phyloP scores from a whole-genome alignment of 2,888 invertebrate species.

The Ophion costatus region DNA sequence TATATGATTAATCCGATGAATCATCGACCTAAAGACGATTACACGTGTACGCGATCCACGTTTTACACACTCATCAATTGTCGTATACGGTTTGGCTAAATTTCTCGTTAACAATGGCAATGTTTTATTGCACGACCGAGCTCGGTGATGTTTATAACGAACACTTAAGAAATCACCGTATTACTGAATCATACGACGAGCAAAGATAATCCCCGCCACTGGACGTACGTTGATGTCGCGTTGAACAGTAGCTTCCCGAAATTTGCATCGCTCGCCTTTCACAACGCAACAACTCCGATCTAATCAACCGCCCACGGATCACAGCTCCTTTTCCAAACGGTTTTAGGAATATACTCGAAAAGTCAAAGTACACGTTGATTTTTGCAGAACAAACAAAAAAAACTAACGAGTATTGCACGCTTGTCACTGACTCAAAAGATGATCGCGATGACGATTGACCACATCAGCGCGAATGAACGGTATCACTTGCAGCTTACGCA shows the following conservation, averaged over 20 bases:
- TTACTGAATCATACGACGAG: constrained; percentile 42
- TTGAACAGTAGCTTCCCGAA: constrained; percentile 14
- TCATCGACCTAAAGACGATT: constrained; percentile 14
- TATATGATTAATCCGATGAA: constrained; percentile 3
- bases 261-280: not conserved
- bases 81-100: constrained; percentile 15
- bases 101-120: constrained; percentile 1
- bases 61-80: not conserved
- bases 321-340: constrained; percentile 34
- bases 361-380: not conserved
- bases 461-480: not conserved
- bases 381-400: not conserved
- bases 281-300: not conserved
- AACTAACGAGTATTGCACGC: not conserved
- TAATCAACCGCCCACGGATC: constrained; percentile 48
- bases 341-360: not conserved
- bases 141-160: not conserved
- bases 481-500: not conserved
- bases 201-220: constrained; percentile 62
- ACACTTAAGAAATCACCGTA: not conserved
- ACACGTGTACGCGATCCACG: not conserved
- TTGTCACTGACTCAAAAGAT: constrained; percentile 12
- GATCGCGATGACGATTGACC: not conserved
- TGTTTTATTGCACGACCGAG: not conserved
- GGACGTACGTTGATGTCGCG: constrained; percentile 26